Base-by-base conservation (phyloP, 2,888 invertebrate genomes). In the Sinodicranocentrus sp. region DNA sequence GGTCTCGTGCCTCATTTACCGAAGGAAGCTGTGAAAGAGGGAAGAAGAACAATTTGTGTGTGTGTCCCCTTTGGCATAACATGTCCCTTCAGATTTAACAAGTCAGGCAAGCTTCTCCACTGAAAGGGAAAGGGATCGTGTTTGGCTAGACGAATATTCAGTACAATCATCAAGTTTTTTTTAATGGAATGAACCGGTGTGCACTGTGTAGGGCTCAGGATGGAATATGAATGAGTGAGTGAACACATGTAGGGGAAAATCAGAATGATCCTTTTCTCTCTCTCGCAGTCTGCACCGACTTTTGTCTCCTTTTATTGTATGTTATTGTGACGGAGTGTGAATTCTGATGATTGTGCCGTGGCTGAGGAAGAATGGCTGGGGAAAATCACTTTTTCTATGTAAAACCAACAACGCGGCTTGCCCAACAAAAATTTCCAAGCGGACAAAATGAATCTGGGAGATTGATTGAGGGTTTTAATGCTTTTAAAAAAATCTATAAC, bases 11-110 rank as follows among this genome's bases (percentile, higher is more conserved):
- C 10, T 59, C 10, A 26, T 26, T 57, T 54, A 26, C 33, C 17
- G n/a, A n/a, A n/a, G n/a, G n/a, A 63, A 61, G 2, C 10, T 63
- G 33, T 17, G 33, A 63, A 33, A n/a, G 33, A 59, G 2, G 5
- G 23, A 63, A 17, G 57, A 5, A 23, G 57, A 21, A 54, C 2
- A 10, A 21, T 77, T 59, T 54, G 59, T 48, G 33, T 63, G 1
- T 23, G 71, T 79, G 79, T 79, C 63, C 80, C 80, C 79, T 72
- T 71, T 79, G 72, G 79, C 71, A 79, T 72, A 79, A 79, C 79
- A 57, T 72, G 80, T 80, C 80, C 72, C 65, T 80, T 65, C 21
- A 65, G 54, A 72, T 79, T 79, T 79, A 63, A 72, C 72, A 72
- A 80, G 72, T 72, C 65, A 65, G 65, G 48, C 57, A 28, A 1